Base-by-base conservation (phyloP, 2,113 vertebrate species). In the Furnarius figulus region DNA sequence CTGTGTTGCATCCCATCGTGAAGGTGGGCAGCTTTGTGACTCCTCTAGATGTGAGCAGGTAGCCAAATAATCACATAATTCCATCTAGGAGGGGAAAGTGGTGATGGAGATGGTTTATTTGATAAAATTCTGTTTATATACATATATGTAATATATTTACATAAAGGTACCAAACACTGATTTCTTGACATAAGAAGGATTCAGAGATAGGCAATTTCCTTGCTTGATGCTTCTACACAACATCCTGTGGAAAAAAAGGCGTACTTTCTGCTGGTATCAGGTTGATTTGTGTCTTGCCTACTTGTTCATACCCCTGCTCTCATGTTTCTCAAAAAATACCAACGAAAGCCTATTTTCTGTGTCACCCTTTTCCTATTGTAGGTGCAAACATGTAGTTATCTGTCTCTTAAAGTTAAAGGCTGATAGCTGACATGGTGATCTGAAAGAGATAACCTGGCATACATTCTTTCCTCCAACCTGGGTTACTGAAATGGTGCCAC, bases 291-390 rank as follows among this genome's bases (percentile, higher is more conserved):
- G 12, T 62, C n/a, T 68, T 25, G 15, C 52, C 30, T 85, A 22
- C 11, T 40, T 24, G 25, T 25, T 68, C 56, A 59, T 80, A 58
- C 4, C 13, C 9, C 42, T 0, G 0, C 4, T 4, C 4, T 20
- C 20, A 27, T 9, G 9, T 31, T 63, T 63, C 39, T 59, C 30
- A 21, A 40, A 15, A 62, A 73, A 67, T 23, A 85, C 2, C 42
- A 71, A 20, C 47, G 65, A 79, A 89, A 47, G 8, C 3, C 11
- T 53, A 14, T 85, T 85, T 92, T 50, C 49, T 50, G 20, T 66
- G 25, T 59, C 35, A 58, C 4, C 10, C 65, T 68, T 87, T 92
- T 70, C 40, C 31, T 56, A 1, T 17, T 52, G 25, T 56, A 50
- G 13, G 19, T 66, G 31, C 73, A 92, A 90, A 47, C 35, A 52